Base-by-base conservation (phyloP, 2,888 invertebrate species). In the Cerceris rybyensis region DNA sequence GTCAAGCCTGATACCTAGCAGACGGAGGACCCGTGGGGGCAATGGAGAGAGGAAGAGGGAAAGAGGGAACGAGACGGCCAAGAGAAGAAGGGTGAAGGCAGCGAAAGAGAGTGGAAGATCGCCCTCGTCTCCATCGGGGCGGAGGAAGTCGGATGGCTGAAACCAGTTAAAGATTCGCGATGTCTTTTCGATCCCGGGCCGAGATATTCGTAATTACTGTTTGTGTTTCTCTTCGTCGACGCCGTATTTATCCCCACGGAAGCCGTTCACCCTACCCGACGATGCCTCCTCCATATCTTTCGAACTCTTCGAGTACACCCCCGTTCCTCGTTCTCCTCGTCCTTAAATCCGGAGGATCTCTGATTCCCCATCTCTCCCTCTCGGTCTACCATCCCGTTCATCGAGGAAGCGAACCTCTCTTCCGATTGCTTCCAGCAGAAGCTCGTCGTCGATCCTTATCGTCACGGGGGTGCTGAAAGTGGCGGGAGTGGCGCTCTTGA, bases 191-290 rank as follows among this genome's bases (percentile, higher is more conserved):
- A 92, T 91, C 90, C 90, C 88, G 80, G 80, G 86, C 88, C 88
- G 87, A 92, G 92, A 92, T 92, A 92, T 91, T 91, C 91, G 92
- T 92, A 92, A 92, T 92, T 92, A 92, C 92, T 92, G 92, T 92
- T 92, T 92, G 92, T 92, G 90, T 92, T 92, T 91, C 92, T 92
- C 91, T 82, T 87, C 90, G 88, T 88, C 87, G 88, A 77, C 87
- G 85, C 82, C 87, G 88, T 89, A 91, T 91, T 91, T 90, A 89
- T 90, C 88, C 88, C 87, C 83, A 75, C 68, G 72, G 77, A 78
- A 75, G 70, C 67, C 78, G 70, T 72, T 64, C 79, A 70, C 82
- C 83, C 82, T 78, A 70, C 70, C 76, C 81, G 77, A 72, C 81
- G 74, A 80, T 80, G 78, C 81, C 81, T 79, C 75, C 78, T 83